phyloP scores from a whole-genome alignment of 1,140 invertebrate species.

The Lepidurus packardi region DNA sequence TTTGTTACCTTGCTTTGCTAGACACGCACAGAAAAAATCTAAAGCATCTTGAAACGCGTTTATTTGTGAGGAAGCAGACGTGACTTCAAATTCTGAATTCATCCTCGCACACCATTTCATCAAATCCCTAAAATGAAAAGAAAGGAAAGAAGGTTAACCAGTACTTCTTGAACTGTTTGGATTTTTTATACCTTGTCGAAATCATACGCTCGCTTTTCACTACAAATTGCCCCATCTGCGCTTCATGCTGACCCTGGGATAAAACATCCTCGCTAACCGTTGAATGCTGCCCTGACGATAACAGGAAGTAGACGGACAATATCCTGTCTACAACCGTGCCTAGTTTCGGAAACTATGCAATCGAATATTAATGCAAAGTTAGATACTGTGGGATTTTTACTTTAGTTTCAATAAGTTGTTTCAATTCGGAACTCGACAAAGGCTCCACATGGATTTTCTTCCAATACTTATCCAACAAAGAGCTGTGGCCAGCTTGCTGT shows the following conservation, averaged over 20 bases:
- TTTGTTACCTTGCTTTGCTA: slow-evolving; percentile 49
- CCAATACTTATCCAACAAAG: slow-evolving; percentile 62
- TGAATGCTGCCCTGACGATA: slow-evolving; percentile 33
- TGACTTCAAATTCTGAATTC: slow-evolving; percentile 64
- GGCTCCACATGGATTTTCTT: slow-evolving; percentile 74
- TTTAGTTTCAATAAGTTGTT: slow-evolving; percentile 54
- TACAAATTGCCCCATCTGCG: slow-evolving; percentile 24
- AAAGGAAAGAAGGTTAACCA: too few relatives aligned
- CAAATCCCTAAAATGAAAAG: slow-evolving; percentile 59
- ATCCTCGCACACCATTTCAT: slow-evolving; percentile 86
- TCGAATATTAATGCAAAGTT: too few relatives aligned
- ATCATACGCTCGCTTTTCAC: slow-evolving; percentile 41
- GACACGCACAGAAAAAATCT: slow-evolving; percentile 80
- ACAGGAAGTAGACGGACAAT: slow-evolving; percentile 74
- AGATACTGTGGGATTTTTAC: too few relatives aligned
- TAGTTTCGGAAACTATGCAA: slow-evolving; percentile 57
- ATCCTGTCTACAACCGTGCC: slow-evolving; percentile 68
- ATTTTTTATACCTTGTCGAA: slow-evolving; percentile 43
- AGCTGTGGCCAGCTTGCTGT: slow-evolving; percentile 52
- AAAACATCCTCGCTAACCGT: slow-evolving; percentile 24
- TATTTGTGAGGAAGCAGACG: slow-evolving; percentile 63
- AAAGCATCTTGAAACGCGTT: slow-evolving; percentile 83
- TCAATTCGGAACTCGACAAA: slow-evolving; percentile 63
- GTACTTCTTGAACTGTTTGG: too few relatives aligned
- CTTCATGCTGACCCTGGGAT: slow-evolving; percentile 14